Percentiles rank a stretch among this genome's conserved stretches.
phyloP scores from a whole-genome alignment of 92 coral and sea anemone species.

The Paragorgia papillata region DNA sequence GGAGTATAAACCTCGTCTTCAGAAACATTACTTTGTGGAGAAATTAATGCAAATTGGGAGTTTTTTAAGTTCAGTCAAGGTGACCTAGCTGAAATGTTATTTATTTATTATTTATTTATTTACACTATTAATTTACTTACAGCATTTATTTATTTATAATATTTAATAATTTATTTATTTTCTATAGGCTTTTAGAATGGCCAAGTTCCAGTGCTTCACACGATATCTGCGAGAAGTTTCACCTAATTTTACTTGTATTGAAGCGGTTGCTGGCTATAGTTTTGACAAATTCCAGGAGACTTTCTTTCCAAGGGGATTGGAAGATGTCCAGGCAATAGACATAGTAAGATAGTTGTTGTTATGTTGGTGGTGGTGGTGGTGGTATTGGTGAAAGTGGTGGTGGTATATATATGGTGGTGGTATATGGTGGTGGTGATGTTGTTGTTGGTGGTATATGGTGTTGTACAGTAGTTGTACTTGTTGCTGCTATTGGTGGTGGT shows the following conservation, averaged over 20 bases:
- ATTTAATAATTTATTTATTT: not conserved
- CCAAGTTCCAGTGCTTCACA: constrained; percentile 90
- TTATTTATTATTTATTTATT: not conserved
- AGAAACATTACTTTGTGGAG: constrained; percentile 70
- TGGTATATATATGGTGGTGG: too few relatives aligned
- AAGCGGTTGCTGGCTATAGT: constrained; percentile 58
- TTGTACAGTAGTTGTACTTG: not conserved
- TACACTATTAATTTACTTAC: not conserved
- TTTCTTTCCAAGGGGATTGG: constrained; percentile 69
- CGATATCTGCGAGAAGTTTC: constrained; percentile 68
- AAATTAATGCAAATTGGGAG: constrained; percentile 85
- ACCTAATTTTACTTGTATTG: constrained; percentile 55
- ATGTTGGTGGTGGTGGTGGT: not conserved
- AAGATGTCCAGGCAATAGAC: constrained; percentile 51
- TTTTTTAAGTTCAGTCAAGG: constrained; percentile 79
- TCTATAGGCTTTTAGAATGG: constrained; percentile 79
- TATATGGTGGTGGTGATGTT: constrained; percentile 1
- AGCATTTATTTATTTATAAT: not conserved
- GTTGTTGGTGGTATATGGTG: not conserved
- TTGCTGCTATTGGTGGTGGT: not conserved
- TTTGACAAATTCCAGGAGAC: constrained; percentile 57
- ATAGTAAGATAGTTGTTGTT: constrained; percentile 44
- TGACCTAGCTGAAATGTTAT: constrained; percentile 14
- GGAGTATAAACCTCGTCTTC: constrained; percentile 76
- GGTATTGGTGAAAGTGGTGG: too few relatives aligned